Evolutionary conservation across 2,797 vertebrate genomes (phyloP).

Genomic region (Enteromius anoplus): DNA sequence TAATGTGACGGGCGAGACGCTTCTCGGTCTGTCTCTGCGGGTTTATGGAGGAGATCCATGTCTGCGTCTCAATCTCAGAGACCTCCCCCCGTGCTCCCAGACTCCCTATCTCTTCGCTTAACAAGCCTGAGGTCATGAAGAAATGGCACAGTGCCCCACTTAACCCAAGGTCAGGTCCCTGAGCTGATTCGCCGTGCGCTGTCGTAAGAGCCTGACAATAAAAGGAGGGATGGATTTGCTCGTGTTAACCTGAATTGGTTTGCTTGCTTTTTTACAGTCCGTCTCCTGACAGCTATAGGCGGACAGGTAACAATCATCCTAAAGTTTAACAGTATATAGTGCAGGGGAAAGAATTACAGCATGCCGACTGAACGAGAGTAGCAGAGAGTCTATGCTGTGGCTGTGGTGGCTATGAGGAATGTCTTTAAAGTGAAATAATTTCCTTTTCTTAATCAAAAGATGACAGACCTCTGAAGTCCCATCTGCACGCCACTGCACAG

Average conservation of each 20-base stretch:
- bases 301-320: conserved; percentile 86
- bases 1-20: conserved; percentile 63
- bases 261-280: conserved; percentile 25
- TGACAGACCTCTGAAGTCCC: conserved; percentile 88
- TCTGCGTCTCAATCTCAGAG: conserved; percentile 55
- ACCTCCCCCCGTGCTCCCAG: conserved; percentile 64
- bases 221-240: conserved; percentile 38
- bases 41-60: conserved; percentile 66
- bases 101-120: conserved; percentile 81
- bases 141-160: conserved; percentile 84
- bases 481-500: conserved; percentile 82
- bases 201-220: conserved; percentile 53
- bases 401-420: conserved; percentile 75
- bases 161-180: conserved; percentile 84
- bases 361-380: conserved; percentile 67
- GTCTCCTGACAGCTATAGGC: conserved; percentile 61
- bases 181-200: conserved; percentile 85
- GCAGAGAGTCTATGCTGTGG: conserved; percentile 50
- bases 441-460: conserved; percentile 93
- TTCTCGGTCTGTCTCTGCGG: conserved; percentile 57
- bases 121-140: conserved; percentile 82
- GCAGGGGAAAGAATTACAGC: conserved; percentile 49
- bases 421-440: conserved; percentile 91
- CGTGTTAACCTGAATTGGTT: conserved; percentile 22
- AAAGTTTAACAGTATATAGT: conserved; percentile 61